Percentiles rank a stretch among this genome's conserved stretches.
Conservation (phyloP, 92 coral and sea anemone species). For the Actinernus sp. region DNA sequence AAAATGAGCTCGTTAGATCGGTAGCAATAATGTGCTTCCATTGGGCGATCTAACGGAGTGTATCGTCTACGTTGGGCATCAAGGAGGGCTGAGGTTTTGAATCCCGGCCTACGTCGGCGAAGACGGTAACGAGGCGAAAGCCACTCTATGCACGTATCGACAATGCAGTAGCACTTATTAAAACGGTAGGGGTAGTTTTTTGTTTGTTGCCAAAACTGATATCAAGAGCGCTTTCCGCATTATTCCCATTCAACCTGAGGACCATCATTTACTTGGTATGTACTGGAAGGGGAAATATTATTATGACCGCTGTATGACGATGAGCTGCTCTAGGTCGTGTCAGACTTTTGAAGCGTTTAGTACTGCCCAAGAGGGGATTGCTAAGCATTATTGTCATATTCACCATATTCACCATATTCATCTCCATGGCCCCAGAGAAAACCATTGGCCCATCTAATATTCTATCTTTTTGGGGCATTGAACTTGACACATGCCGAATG, state of each 20-base stretch:
- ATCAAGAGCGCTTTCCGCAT: slow-evolving; percentile 34
- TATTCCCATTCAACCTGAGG: slow-evolving; percentile 23
- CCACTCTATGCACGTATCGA: slow-evolving; percentile 29
- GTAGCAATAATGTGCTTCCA: slow-evolving; percentile 48
- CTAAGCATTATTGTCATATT: too few relatives aligned
- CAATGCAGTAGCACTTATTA: slow-evolving; percentile 12
- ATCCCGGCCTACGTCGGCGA: slow-evolving; percentile 57
- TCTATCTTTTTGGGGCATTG: too few relatives aligned
- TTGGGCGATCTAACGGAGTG: slow-evolving; percentile 41
- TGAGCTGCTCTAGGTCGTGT: too few relatives aligned
- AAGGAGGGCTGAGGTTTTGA: slow-evolving; percentile 63
- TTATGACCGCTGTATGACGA: slow-evolving; percentile 36
- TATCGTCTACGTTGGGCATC: slow-evolving; percentile 54
- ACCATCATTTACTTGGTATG: slow-evolving; percentile 24
- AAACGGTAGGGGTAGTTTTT: slow-evolving; percentile 3
- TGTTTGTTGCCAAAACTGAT: too few relatives aligned
- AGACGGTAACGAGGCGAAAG: slow-evolving; percentile 53
- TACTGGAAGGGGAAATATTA: slow-evolving; percentile 24
- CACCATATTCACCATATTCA: slow-evolving; percentile 13
- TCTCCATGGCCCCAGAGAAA: slow-evolving; percentile 34
- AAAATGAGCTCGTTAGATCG: slow-evolving; percentile 44
- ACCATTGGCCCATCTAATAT: too few relatives aligned
- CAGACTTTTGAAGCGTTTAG: slow-evolving; percentile 21
- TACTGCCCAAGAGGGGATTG: too few relatives aligned
- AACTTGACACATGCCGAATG: slow-evolving; percentile 1